Percentiles rank a stretch among this genome's conserved stretches.
Conservation (phyloP, 2,113 vertebrate genomes). For the Cyphomyrus discorhynchus region DNA sequence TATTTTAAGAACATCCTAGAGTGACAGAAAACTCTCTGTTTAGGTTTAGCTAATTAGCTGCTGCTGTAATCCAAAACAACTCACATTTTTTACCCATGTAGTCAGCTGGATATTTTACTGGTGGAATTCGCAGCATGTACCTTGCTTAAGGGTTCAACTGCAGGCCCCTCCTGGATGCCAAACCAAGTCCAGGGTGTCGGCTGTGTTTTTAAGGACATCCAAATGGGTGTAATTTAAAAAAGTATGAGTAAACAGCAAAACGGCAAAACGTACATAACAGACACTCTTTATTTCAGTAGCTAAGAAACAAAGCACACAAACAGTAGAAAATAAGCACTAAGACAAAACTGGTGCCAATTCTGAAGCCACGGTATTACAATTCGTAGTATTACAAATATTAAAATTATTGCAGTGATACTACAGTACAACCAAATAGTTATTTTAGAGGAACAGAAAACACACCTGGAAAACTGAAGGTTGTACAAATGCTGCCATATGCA, state of each 20-base stretch:
- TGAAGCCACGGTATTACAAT: constrained; percentile 60
- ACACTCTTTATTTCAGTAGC: constrained; percentile 61
- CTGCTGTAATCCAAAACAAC: not conserved
- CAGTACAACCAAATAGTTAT: constrained; percentile 57
- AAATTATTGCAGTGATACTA: constrained; percentile 64
- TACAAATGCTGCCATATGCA: constrained; percentile 59
- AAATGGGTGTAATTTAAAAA: not conserved
- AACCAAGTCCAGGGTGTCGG: not conserved
- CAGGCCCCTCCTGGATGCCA: not conserved
- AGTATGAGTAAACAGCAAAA: not conserved
- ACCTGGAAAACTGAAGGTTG: constrained; percentile 51
- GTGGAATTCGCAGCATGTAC: not conserved
- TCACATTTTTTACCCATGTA: not conserved
- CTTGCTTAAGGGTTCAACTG: constrained; percentile 2
- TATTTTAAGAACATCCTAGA: not conserved
- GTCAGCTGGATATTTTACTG: not conserved
- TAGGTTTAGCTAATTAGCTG: not conserved
- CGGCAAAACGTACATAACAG: constrained; percentile 26
- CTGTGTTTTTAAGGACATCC: not conserved
- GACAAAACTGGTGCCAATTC: constrained; percentile 57
- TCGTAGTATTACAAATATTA: constrained; percentile 59
- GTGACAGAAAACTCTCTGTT: not conserved
- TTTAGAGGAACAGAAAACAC: constrained; percentile 53
- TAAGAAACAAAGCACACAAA: constrained; percentile 58
- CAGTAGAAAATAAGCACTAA: constrained; percentile 57